Evolutionary conservation across 2,888 invertebrate genomes (phyloP), one percentile per base, ranked within the genome.

Genomic region (Petrophora chlorosata): DNA sequence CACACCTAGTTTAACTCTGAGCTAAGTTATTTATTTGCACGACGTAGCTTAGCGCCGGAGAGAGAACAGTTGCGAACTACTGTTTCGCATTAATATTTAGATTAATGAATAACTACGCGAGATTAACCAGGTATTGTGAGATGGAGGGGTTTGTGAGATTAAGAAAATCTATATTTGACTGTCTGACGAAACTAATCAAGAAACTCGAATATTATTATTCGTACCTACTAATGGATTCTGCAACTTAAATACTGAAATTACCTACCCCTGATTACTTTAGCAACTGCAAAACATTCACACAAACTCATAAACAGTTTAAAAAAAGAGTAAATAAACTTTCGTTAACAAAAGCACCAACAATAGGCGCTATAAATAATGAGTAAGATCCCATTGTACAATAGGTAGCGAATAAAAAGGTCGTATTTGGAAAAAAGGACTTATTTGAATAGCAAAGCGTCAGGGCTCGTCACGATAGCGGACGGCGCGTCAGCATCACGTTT

Each of bases 401-500:
- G 71, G 70, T 71, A 67, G 65, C 61, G 67, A 75, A 81, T 79
- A 79, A 82, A 79, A 76, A 76, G 78, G 74, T 74, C 67, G 71
- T 76, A 79, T 83, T 82, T 79, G 13, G n/a, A 43, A 36, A 52
- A 54, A 50, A 49, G 42, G 26, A 81, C 35, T 14, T 48, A 56
- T 56, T 59, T 56, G 59, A 85, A 85, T 84, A 81, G 77, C 72
- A 74, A 74, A 78, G 73, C 73, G 73, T 79, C 80, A 80, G 79
- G 66, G 73, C 58, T 69, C 67, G 64, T 65, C 66, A 70, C 70
- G 67, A 68, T n/a, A n/a, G n/a, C n/a, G n/a, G n/a, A n/a, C 73
- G 60, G 64, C 67, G 71, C 70, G 71, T 73, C 77, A 74, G 72
- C 76, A 70, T 78, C 83, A 82, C 79, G 82, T 83, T 82, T 70